Conservation (phyloP, 1,140 invertebrate species). For the Hestina assimilis region DNA sequence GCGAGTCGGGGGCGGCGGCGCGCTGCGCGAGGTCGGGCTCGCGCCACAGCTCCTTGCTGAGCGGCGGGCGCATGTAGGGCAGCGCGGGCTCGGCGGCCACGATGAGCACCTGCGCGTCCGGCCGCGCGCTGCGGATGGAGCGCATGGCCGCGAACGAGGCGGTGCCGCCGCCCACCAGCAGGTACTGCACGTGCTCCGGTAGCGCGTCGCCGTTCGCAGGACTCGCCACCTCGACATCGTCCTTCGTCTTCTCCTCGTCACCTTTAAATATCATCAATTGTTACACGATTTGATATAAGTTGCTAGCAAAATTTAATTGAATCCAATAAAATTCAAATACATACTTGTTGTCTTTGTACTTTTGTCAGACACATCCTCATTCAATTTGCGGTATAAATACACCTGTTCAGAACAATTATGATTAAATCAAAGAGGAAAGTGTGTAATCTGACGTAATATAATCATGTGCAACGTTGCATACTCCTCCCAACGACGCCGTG, state of each 20-base stretch:
- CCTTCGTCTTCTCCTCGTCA: background rate
- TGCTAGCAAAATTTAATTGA: too few species aligned
- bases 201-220: slow-evolving; percentile 26
- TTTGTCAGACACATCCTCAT: background rate
- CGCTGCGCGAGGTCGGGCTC: slow-evolving; percentile 36
- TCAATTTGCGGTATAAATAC: background rate
- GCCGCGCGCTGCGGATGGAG: slow-evolving; percentile 50
- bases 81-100: slow-evolving; percentile 46
- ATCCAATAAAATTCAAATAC: background rate
- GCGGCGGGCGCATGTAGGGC: slow-evolving; percentile 62
- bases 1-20: slow-evolving; percentile 24
- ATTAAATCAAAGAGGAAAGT: background rate
- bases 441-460: background rate
- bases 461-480: slow-evolving; percentile 5
- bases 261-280: background rate
- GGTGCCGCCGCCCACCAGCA: slow-evolving; percentile 61
- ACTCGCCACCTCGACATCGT: slow-evolving; percentile 17
- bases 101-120: slow-evolving; percentile 44
- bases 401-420: background rate
- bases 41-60: slow-evolving; percentile 51
- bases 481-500: slow-evolving; percentile 37
- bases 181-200: slow-evolving; percentile 54
- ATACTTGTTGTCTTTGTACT: background rate
- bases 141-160: slow-evolving; percentile 65
- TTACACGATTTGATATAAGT: too few species aligned